Base-by-base conservation (phyloP, 2,797 vertebrate genomes). In the Dicrostonyx torquatus region DNA sequence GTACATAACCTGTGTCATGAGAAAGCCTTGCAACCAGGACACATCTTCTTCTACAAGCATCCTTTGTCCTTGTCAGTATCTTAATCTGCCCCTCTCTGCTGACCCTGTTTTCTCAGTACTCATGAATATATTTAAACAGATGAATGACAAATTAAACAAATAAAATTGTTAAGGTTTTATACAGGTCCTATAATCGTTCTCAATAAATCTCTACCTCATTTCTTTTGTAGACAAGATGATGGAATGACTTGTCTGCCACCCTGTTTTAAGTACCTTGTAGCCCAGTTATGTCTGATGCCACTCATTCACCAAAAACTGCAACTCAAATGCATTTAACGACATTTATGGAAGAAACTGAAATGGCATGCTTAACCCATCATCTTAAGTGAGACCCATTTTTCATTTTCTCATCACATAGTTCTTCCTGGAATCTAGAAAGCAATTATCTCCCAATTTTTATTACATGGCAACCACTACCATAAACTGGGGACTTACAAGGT, bases 41-140 rank as follows among this genome's bases (percentile, higher is more conserved):
- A 6, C 6, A n/a, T 14, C 34, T 34, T 12, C 8, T 18, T 83
- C 24, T 4, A 37, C 22, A 20, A 2, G 1, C 31, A 14, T n/a
- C 15, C 12, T 20, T 89, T n/a, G 11, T 31, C 22, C 45, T 60
- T 31, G 15, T 70, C n/a, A 7, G 0, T 10, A 1, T 34, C 5
- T 6, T n/a, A n/a, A 22, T 24, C 45, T 34, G 29, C 12, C 4
- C 26, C 3, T 34, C 48, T 17, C 37, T 72, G 45, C 22, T 75
- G 0, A 31, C 18, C 13, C 62, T 83, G 26, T 72, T 22, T 40
- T 91, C 29, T 64, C 18, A 43, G 55, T 60, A 73, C 26, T 73
- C 70, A 55, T 29, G 1, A 11, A 3, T 72, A 48, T 0, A 8
- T 5, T 31, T 34, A 73, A 92, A 24, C 11, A 15, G 14, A 34